Evolutionary conservation across 2,797 vertebrate genomes (phyloP).

Genomic region (Coilia nasus): DNA sequence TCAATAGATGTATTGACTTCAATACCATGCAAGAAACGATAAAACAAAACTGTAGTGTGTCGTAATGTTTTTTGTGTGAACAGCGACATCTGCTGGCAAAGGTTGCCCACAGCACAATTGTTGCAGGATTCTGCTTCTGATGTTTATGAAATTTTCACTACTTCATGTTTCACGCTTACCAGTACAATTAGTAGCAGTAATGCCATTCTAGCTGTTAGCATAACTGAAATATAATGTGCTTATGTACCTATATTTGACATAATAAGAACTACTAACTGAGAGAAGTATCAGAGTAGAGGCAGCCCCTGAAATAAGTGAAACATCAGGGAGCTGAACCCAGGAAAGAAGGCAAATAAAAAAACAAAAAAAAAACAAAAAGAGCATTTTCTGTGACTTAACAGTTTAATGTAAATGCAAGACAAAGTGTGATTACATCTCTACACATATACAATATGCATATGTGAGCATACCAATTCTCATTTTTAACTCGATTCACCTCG

Average conservation of each 20-base stretch:
- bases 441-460: constrained; percentile 99
- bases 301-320: neutral
- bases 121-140: neutral
- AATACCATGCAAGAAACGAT: too few species aligned
- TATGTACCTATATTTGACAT: neutral
- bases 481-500: constrained; percentile 99
- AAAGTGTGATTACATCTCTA: constrained; percentile 99
- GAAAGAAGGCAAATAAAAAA: neutral
- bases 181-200: neutral
- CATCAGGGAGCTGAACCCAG: neutral
- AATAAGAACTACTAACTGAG: neutral
- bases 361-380: constrained; percentile 52
- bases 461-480: constrained; percentile 99
- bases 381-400: constrained; percentile 91
- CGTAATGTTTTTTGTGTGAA: neutral
- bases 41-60: neutral
- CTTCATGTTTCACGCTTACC: neutral
- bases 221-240: neutral
- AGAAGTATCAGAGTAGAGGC: neutral
- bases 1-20: too few species aligned
- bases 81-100: neutral
- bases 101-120: neutral
- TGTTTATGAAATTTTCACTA: neutral
- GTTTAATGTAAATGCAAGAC: constrained; percentile 99
- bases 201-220: neutral